These are phyloP conservation scores for Pogonocichla stellata DNA, from an alignment of 2,113 vertebrate genomes.

Conservation along the genomic window DNA sequence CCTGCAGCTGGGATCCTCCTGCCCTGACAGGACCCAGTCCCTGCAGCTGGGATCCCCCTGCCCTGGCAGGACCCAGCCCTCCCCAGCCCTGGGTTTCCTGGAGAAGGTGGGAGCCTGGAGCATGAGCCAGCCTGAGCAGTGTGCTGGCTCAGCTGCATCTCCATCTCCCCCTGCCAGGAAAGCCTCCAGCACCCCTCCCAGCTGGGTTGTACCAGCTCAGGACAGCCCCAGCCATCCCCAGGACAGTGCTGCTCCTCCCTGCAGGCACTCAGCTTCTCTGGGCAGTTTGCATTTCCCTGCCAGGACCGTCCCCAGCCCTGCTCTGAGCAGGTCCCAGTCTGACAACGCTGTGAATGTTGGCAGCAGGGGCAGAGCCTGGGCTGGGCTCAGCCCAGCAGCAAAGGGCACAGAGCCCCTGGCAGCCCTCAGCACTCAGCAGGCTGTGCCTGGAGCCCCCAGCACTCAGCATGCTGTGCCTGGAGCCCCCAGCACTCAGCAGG, in stretches of 20 bases:
- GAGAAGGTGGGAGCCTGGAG: conserved; percentile 86
- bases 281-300: not conserved
- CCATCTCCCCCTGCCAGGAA: conserved; percentile 22
- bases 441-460: no score
- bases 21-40: conserved; percentile 68
- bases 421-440: not conserved
- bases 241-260: not conserved
- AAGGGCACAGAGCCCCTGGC: not conserved
- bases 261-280: conserved; percentile 8
- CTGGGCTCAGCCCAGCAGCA: not conserved
- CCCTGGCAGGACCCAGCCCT: conserved; percentile 69
- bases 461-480: no score
- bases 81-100: conserved; percentile 78
- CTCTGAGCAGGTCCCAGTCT: conserved; percentile 70
- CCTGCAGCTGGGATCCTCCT: not conserved
- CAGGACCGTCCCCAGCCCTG: not conserved
- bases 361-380: not conserved
- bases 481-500: no score
- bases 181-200: conserved; percentile 36
- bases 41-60: not conserved
- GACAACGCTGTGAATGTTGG: conserved; percentile 40
- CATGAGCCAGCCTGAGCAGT: conserved; percentile 59
- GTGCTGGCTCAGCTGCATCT: not conserved
- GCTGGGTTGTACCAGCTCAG: conserved; percentile 17
- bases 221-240: not conserved